These are phyloP conservation scores for Malacoctenus gilli DNA, from an alignment of 2,797 vertebrate species.

Conservation along the genomic window DNA sequence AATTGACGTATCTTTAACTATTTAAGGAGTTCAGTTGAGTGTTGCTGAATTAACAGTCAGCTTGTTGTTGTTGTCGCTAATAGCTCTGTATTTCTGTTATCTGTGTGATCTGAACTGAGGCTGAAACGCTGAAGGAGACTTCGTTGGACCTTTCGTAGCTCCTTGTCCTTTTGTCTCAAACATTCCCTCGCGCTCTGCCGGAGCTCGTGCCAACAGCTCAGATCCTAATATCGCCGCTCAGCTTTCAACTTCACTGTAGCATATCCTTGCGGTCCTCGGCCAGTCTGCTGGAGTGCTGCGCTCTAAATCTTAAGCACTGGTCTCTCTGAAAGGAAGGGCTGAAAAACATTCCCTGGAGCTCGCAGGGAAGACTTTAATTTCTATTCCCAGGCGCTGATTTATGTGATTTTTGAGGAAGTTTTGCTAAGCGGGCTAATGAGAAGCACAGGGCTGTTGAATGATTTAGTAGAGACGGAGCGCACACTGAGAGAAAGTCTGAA, in stretches of 20 bases:
- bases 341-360: constrained; percentile 59
- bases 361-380: constrained; percentile 86
- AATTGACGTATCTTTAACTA: no score
- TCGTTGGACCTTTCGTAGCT: no score
- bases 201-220: constrained; percentile 5
- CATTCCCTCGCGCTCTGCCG: no score
- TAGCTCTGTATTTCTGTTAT: no score
- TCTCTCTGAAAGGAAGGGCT: constrained; percentile 38
- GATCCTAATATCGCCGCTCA: constrained; percentile 23
- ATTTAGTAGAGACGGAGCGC: constrained; percentile 83
- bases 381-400: constrained; percentile 87
- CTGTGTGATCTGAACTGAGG: no score
- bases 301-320: constrained; percentile 63
- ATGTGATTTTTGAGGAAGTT: constrained; percentile 92
- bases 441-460: constrained; percentile 88
- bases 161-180: no score
- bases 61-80: no score
- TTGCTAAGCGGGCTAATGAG: constrained; percentile 94
- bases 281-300: constrained; percentile 52
- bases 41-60: no score
- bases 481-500: constrained; percentile 74
- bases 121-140: no score
- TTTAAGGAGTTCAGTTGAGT: no score
- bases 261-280: constrained; percentile 49
- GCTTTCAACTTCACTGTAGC: constrained; percentile 31